Evolutionary conservation across 2,113 vertebrate genomes (phyloP).

Genomic region (Hipposideros armiger): DNA sequence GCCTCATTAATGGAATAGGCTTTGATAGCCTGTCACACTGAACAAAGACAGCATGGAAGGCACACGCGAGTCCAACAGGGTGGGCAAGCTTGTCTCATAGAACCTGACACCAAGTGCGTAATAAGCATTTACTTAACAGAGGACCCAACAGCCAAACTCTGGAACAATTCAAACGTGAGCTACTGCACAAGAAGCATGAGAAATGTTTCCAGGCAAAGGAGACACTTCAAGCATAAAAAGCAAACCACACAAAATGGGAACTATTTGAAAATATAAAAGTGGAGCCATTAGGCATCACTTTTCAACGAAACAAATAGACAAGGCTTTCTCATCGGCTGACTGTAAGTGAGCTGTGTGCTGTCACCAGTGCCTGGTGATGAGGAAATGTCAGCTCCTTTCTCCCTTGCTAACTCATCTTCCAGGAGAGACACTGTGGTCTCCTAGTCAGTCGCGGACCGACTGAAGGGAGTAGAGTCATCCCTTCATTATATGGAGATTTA

Average conservation of each 20-base stretch:
- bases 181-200: not conserved
- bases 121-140: constrained; percentile 35
- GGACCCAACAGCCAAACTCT: not conserved
- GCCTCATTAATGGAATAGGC: not conserved
- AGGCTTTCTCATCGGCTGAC: not conserved
- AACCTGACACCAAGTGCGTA: not conserved
- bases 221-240: constrained; percentile 16
- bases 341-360: not conserved
- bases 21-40: not conserved
- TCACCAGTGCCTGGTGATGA: not conserved
- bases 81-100: not conserved
- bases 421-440: not conserved
- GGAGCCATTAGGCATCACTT: constrained; percentile 47
- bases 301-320: constrained; percentile 1
- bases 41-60: not conserved
- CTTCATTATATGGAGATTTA: not conserved
- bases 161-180: constrained; percentile 16
- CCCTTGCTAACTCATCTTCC: not conserved
- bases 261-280: not conserved
- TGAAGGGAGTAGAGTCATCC: not conserved
- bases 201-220: not conserved
- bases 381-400: not conserved
- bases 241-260: not conserved
- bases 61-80: fast-evolving
- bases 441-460: not conserved